Evolutionary conservation across 2,113 vertebrate genomes (phyloP).

Genomic region (Callorhinus ursinus): DNA sequence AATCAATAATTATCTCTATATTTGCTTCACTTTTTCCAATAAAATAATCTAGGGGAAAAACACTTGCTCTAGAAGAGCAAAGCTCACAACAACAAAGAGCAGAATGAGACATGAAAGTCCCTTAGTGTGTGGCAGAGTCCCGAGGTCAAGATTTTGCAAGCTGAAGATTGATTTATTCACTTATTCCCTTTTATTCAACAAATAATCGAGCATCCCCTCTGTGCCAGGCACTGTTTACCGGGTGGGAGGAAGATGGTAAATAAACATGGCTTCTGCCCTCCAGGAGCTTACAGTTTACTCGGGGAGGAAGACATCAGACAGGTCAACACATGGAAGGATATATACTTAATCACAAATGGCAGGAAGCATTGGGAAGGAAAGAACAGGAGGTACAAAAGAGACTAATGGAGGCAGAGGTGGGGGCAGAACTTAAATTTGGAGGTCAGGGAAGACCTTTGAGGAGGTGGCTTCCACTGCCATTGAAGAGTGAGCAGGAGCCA

Average conservation of each 20-base stretch:
- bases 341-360: neutral
- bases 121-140: neutral
- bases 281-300: neutral
- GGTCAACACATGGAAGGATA: neutral
- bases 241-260: neutral
- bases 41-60: constrained; percentile 68
- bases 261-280: neutral
- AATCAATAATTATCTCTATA: constrained; percentile 81
- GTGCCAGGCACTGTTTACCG: neutral
- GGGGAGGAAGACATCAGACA: neutral
- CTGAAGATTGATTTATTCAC: neutral
- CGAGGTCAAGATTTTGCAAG: constrained; percentile 7
- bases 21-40: constrained; percentile 68
- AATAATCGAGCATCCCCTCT: neutral
- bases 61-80: constrained; percentile 60
- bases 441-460: neutral
- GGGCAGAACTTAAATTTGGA: neutral
- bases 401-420: neutral
- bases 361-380: neutral
- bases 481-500: neutral
- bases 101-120: neutral
- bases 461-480: neutral
- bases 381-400: neutral
- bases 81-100: constrained; percentile 4
- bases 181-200: neutral